Percentiles rank a stretch among this genome's conserved stretches.
Conservation (phyloP, 2,888 invertebrate species). For the Alsophila aescularia region DNA sequence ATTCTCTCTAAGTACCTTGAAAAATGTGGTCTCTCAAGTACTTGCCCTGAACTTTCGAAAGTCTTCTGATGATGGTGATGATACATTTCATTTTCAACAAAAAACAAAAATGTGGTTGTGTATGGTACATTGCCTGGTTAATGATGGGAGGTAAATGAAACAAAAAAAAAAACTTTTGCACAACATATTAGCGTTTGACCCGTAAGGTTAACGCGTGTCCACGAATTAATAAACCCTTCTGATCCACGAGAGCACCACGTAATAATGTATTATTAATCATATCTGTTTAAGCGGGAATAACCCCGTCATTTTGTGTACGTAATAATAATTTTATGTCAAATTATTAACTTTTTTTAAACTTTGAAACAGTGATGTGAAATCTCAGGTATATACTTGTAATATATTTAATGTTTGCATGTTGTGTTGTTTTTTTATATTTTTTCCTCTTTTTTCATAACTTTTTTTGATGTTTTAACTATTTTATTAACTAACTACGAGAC, state of each 20-base stretch:
- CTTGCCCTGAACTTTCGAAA: no score
- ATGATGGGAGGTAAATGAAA: no score
- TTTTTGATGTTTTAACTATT: background rate
- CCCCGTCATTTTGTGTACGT: background rate
- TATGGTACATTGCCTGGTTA: no score
- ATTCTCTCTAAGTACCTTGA: no score
- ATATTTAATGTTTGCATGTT: constrained; percentile 3
- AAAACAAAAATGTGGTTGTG: no score
- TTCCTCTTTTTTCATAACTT: background rate
- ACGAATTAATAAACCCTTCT: no score
- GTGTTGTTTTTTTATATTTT: background rate
- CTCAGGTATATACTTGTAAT: background rate
- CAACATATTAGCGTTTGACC: no score
- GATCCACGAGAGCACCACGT: background rate
- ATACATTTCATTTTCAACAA: no score
- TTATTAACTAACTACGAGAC: background rate
- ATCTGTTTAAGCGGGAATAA: background rate
- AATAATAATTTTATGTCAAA: background rate
- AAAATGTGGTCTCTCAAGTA: no score
- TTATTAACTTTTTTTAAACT: background rate
- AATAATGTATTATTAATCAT: background rate
- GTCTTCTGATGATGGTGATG: no score
- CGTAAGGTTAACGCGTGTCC: no score
- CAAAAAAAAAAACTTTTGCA: no score
- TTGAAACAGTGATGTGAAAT: background rate